Evolutionary conservation across 2,113 vertebrate genomes (phyloP), one percentile per base, ranked within the genome.

Genomic region (Sphaerodactylus townsendi): DNA sequence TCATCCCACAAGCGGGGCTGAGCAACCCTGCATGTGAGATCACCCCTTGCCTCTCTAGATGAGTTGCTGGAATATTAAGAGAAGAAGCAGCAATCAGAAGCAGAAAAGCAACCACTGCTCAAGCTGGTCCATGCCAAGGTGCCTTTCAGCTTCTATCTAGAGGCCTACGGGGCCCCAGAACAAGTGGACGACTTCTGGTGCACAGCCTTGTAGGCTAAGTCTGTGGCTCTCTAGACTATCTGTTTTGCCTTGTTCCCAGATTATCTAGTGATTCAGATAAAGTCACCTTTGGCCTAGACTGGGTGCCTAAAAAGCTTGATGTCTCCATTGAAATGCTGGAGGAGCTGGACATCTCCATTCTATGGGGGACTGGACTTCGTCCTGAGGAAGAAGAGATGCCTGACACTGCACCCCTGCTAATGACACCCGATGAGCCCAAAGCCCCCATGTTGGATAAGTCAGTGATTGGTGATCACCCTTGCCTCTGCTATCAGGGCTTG

Each of bases 391-490:
- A 99, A 93, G 98, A 99, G 92, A 97, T 99, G 88, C 99, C 98
- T 69, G 99, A 99, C 95, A 98, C 99, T 74, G 98, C 99, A 62
- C 99, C 98, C 23, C 98, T 98, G 82, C 96, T 99, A 91, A 98
- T 99, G 96, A 99, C 99, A 93, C 99, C 99, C 94, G 99, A 99
- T 35, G 99, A 99, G 97, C 98, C 99, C 97, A 99, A 99, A 99
- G 99, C 99, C 68, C 99, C 99, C 62, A 97, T 98, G 93, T 90
- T 99, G 76, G 99, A 99, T 28, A 98, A 99, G 89, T 98, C 98
- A 0, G 98, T 98, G 35, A 97, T 99, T n/a, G n/a, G n/a, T n/a
- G n/a, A n/a, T n/a, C n/a, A n/a, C n/a, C n/a, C n/a, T n/a, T n/a
- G n/a, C n/a, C n/a, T n/a, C n/a, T n/a, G n/a, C n/a, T n/a, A n/a